Evolutionary conservation across 2,888 invertebrate species (phyloP), one percentile per base, ranked within the genome.

Genomic region (Mylabris sibirica): DNA sequence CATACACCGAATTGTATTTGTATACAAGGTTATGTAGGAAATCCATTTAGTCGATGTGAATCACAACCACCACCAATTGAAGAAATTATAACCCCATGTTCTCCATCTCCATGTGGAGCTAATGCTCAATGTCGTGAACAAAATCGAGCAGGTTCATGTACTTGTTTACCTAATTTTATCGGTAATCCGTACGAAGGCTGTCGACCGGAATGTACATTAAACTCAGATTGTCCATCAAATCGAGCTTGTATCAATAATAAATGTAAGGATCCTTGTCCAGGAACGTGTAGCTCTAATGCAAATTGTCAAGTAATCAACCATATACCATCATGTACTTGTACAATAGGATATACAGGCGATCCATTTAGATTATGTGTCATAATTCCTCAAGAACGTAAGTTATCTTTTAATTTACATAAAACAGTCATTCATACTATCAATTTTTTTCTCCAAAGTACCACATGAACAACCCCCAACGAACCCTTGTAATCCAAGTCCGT

Each of bases 401-500:
- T 49, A 44, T 1, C n/a, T 4, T n/a, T 17, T 44, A 44, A n/a
- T 3, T 8, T 44, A 5, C 17, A 44, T 44, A 2, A 38, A n/a
- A 17, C 1, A 17, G 17, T 4, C 0, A 44, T 17, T 44, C 3
- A 44, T 17, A 2, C n/a, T 44, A 8, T 6, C 4, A 75, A 34
- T 38, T 71, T 35, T 49, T 69, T 71, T 35, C 41, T 69, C 68
- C 24, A 72, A 60, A 68, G 24, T n/a, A 65, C 77, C 81, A 22
- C 79, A 76, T 60, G 44, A 44, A 17, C 6, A 17, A 44, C 12
- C 17, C 3, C 30, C 30, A 30, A 44, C n/a, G 12, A 89, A 92
- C 79, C 92, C 93, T 0, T 95, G 95, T 79, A 87, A 87, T 72
- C 93, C 93, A 63, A 91, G 91, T 65, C 94, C 94, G 3, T 95